Base-by-base conservation (phyloP, 2,888 invertebrate species). In the Laothoe populi region DNA sequence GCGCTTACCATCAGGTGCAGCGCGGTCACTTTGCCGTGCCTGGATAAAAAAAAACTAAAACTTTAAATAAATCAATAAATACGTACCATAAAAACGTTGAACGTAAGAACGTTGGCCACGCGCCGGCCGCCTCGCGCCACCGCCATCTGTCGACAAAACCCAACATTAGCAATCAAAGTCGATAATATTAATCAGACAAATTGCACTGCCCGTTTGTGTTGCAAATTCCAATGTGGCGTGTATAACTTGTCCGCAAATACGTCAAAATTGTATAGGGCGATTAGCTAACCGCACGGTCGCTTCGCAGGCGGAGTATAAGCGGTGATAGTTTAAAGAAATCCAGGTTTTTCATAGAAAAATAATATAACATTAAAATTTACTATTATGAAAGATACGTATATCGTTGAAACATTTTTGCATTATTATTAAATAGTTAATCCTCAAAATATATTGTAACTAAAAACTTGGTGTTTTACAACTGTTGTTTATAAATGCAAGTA, bases 41-140 rank as follows among this genome's bases (percentile, higher is more conserved):
- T n/a, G n/a, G n/a, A n/a, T n/a, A n/a, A n/a, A n/a, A n/a, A 38
- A 11, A 38, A n/a, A 42, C 4, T 13, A 4, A 11, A 8, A 19
- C 19, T 48, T n/a, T 24, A 21, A 26, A 31, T 2, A 31, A 23
- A 60, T 1, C 23, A 61, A 46, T 4, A 35, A 45, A 40, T 48
- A 65, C 72, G 71, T 73, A 92, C 92, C 85, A 92, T 73, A 64
- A 90, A 85, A 59, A 82, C 78, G 66, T 87, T 90, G 66, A 82
- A 84, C 40, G 86, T 81, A 68, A 87, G 77, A 66, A 82, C 77
- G 57, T 78, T 74, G 45, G 81, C 81, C 59, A 84, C 70, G 63
- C 83, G 79, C 64, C 77, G 82, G 40, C 79, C 81, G 63, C 78
- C 72, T 60, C 81, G 80, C 66, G 80, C 73, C 61, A 84, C 78